Conservation (phyloP, 1,140 invertebrate genomes). For the Drosophila mauritiana region DNA sequence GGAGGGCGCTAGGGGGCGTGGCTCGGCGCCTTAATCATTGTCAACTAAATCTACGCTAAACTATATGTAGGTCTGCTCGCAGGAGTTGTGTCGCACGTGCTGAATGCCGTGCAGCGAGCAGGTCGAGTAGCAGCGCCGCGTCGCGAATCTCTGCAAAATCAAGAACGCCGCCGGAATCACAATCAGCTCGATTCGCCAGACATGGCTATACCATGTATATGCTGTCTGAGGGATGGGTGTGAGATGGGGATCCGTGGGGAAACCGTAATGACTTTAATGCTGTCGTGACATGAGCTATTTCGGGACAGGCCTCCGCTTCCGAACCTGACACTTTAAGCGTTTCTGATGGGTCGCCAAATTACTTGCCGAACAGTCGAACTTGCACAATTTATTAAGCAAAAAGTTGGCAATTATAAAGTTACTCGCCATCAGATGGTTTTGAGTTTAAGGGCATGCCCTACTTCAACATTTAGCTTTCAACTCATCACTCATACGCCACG, state of each 20-base stretch:
- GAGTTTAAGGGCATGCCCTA: no score
- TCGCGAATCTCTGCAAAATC: slow-evolving; percentile 89
- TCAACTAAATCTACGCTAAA: slow-evolving; percentile 73
- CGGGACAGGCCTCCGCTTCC: slow-evolving; percentile 3
- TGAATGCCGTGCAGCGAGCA: slow-evolving; percentile 88
- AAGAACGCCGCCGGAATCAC: slow-evolving; percentile 63
- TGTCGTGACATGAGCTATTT: slow-evolving; percentile 38
- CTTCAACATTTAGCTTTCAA: no score
- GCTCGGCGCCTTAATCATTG: slow-evolving; percentile 31
- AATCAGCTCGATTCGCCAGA: slow-evolving; percentile 54
- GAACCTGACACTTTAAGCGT: slow-evolving; percentile 14
- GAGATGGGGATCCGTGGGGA: not conserved
- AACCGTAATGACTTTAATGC: slow-evolving; percentile 18
- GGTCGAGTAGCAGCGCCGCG: slow-evolving; percentile 90
- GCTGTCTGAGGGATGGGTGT: slow-evolving; percentile 1
- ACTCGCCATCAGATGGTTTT: no score
- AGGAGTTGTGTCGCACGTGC: slow-evolving; percentile 89
- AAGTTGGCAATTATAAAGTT: not conserved
- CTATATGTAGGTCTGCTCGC: slow-evolving; percentile 92
- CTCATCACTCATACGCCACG: not conserved
- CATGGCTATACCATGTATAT: slow-evolving; percentile 4
- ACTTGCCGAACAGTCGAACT: slow-evolving; percentile 1
- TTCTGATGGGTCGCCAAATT: slow-evolving; percentile 10
- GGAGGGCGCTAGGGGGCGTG: not conserved
- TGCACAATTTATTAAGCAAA: not conserved